Evolutionary conservation across 2,113 vertebrate genomes (phyloP), one percentile per base, ranked within the genome.

Genomic region (Nannospalax galili): DNA sequence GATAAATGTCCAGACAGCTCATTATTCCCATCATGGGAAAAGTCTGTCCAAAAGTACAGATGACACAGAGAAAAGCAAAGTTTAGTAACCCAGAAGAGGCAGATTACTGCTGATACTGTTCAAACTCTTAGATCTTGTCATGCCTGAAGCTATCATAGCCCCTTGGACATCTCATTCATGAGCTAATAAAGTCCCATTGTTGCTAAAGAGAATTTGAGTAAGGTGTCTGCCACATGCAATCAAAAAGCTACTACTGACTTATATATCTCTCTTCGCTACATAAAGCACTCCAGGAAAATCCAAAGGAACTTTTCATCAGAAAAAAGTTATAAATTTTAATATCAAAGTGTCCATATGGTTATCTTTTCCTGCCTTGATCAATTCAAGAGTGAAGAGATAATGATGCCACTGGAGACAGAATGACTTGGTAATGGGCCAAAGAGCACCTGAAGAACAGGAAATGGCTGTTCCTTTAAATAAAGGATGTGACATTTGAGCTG

Each of bases 321-420:
- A 80, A 95, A 95, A 92, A 24, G 81, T 89, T 84, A 89, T 86
- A 74, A 78, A 89, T 95, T 82, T 73, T 94, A 67, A 28, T 86
- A 85, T 93, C 88, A 92, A 95, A 79, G 37, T 92, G 94, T 94
- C 62, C 35, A 56, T 11, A 5, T 72, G 37, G 42, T 69, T 96
- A 73, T 90, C 78, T 91, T 91, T 86, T 89, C 52, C 52, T 97
- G 89, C 92, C 69, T 97, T 92, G 82, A 92, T 97, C 88, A 80
- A 24, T 94, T 95, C 84, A 72, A 64, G 30, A 89, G 74, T 93
- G 19, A 20, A 89, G 74, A 86, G 60, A 88, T 95, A 95, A 93
- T 84, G 95, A 95, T 91, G 88, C 64, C 92, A 72, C 64, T 88
- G 14, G 74, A 95, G 95, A 96, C 45, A 62, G 74, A 72, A 58